Base-by-base conservation (phyloP, 2,888 invertebrate genomes). In the Anthrax anthrax region DNA sequence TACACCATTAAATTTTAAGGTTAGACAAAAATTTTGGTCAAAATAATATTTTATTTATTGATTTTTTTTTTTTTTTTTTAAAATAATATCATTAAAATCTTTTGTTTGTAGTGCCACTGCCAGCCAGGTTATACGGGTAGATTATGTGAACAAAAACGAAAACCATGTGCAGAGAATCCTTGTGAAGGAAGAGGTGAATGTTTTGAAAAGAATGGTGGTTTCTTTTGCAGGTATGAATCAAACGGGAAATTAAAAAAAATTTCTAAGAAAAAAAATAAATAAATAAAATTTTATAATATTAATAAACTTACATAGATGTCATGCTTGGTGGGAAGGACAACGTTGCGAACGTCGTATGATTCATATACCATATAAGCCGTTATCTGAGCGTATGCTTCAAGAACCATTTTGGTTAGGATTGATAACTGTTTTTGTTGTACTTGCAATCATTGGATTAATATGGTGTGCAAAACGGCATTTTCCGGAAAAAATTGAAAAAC, bases 371-470 rank as follows among this genome's bases (percentile, higher is more conserved):
- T 80, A 76, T 63, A 80, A 78, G 56, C 80, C 80, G 5, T 70
- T 88, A 17, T 84, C 86, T 12, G 79, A 86, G 55, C 71, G 85
- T 23, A 84, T 90, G 82, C 70, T 89, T 29, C 83, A 86, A 56
- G 88, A 89, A 62, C 89, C 89, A 0, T 89, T 90, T 65, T 89
- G 89, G 89, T 71, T 90, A 39, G 89, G 89, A 1, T 72, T 90
- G 37, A 84, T 90, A 62, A 85, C 88, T 0, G 87, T 90, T 1
- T 81, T 83, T 57, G 77, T 81, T 12, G 85, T 89, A 1, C 74
- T 89, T 57, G 80, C 79, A 43, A 74, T 83, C 51, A 84, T 88
- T 54, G 86, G 85, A 16, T 70, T 86, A 43, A 76, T 87, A 17
- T 87, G 86, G 81, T 84, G 87, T 63, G 83, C 86, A 54, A 85